Conservation (phyloP, 1,140 invertebrate genomes). For the Macrostomum lignano region DNA sequence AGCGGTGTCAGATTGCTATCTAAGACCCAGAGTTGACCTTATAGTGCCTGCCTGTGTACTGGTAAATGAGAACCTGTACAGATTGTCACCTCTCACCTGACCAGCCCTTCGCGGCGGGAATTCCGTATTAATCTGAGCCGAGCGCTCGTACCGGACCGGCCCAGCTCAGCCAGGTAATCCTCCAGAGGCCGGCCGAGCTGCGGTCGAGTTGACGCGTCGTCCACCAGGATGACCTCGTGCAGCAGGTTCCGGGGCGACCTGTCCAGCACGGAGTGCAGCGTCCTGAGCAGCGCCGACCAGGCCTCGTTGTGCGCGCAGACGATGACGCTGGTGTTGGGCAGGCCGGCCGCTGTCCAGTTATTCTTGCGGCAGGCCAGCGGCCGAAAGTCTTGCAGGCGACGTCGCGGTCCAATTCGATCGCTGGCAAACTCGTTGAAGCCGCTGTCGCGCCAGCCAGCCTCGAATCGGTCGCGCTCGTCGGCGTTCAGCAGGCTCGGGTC, state of each 20-base stretch:
- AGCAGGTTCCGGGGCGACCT: slow-evolving; percentile 45
- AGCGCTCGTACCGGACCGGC: too few species aligned
- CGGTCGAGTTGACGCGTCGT: slow-evolving; percentile 1
- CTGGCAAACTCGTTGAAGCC: slow-evolving; percentile 95
- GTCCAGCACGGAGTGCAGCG: slow-evolving; percentile 52
- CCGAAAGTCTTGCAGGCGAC: slow-evolving; percentile 64
- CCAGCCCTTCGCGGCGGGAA: too few species aligned
- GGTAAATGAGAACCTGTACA: too few species aligned
- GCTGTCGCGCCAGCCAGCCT: slow-evolving; percentile 80
- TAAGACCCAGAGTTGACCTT: too few species aligned
- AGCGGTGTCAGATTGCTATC: too few species aligned
- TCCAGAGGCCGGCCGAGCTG: too few species aligned
- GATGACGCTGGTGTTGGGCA: slow-evolving; percentile 32
- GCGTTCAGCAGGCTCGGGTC: slow-evolving; percentile 44
- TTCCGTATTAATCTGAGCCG: too few species aligned
- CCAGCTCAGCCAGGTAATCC: too few species aligned
- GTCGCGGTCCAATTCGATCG: slow-evolving; percentile 78
- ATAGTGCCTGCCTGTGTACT: too few species aligned
- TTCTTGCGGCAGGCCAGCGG: too few species aligned
- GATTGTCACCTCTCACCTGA: too few species aligned
- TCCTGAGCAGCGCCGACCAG: slow-evolving; percentile 56
- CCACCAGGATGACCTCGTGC: slow-evolving; percentile 14
- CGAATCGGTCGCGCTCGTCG: slow-evolving; percentile 55
- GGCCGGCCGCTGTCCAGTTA: too few species aligned
- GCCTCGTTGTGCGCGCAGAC: slow-evolving; percentile 79